Conservation (phyloP, 2,888 invertebrate species). For the Lordiphosa andalusiaca region DNA sequence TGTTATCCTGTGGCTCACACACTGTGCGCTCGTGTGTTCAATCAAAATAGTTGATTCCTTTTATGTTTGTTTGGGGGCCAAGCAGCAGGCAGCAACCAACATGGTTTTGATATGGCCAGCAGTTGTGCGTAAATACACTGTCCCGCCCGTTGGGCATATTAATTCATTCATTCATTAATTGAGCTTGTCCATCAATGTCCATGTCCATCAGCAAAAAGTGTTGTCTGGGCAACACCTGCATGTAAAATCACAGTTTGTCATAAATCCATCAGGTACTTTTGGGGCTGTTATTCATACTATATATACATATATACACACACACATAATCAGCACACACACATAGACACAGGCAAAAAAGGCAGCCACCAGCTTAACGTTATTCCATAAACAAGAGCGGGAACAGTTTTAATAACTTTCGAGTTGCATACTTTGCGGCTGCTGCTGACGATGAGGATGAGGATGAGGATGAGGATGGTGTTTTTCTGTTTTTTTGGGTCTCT, state of each 20-base stretch:
- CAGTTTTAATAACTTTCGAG: constrained; percentile 50
- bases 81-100: constrained; percentile 18
- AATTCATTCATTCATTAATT: background rate
- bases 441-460: constrained; percentile 1
- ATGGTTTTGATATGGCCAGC: constrained; percentile 34
- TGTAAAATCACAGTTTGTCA: constrained; percentile 26
- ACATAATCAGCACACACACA: background rate
- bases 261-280: constrained; percentile 12
- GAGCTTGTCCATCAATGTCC: constrained; percentile 31
- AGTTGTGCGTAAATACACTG: constrained; percentile 4
- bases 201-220: constrained; percentile 17
- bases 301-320: constrained; percentile 7
- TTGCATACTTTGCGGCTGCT: constrained; percentile 34
- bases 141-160: background rate
- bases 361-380: constrained; percentile 2
- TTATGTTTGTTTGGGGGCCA: constrained; percentile 27
- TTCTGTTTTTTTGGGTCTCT: background rate
- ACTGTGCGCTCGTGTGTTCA: constrained; percentile 36
- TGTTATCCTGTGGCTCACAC: constrained; percentile 34
- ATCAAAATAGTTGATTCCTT: constrained; percentile 46
- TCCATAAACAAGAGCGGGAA: constrained; percentile 35
- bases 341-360: background rate
- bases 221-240: constrained; percentile 31
- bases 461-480: background rate
- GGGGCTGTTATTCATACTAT: background rate